These are phyloP conservation scores for Stegodyphus mimosarum DNA, from an alignment of 1,140 invertebrate genomes.

Conservation along the genomic window DNA sequence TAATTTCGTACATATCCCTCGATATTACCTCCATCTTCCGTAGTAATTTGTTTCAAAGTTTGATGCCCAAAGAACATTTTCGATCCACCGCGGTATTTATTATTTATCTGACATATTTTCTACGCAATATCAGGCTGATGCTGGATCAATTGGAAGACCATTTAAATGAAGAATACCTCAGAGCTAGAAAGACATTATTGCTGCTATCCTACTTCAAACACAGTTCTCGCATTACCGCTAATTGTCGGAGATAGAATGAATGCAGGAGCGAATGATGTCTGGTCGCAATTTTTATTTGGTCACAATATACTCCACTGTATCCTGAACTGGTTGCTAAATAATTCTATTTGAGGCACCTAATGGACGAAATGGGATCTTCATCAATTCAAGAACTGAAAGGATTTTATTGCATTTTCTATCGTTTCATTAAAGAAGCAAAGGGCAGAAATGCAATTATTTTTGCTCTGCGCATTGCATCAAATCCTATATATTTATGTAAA, in stretches of 20 bases:
- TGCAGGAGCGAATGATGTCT: not conserved
- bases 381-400: not conserved
- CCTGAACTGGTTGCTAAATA: conserved; percentile 5
- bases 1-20: conserved; percentile 1
- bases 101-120: not conserved
- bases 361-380: not conserved
- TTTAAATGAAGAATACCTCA: conserved; percentile 5
- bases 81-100: not conserved
- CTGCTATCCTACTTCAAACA: too few species aligned
- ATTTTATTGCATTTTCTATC: not conserved
- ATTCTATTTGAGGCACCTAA: conserved; percentile 13
- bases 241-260: conserved; percentile 11
- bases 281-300: too few species aligned
- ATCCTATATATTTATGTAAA: too few species aligned
- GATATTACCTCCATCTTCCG: conserved; percentile 3
- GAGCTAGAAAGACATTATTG: not conserved
- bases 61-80: not conserved
- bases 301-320: too few species aligned
- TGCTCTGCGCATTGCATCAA: too few species aligned
- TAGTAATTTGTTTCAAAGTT: not conserved
- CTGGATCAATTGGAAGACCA: conserved; percentile 10
- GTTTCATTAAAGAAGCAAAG: too few species aligned
- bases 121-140: not conserved
- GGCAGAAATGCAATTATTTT: too few species aligned
- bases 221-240: conserved; percentile 18